phyloP scores from a whole-genome alignment of 1,140 invertebrate species.

The Choristoneura fumiferana region DNA sequence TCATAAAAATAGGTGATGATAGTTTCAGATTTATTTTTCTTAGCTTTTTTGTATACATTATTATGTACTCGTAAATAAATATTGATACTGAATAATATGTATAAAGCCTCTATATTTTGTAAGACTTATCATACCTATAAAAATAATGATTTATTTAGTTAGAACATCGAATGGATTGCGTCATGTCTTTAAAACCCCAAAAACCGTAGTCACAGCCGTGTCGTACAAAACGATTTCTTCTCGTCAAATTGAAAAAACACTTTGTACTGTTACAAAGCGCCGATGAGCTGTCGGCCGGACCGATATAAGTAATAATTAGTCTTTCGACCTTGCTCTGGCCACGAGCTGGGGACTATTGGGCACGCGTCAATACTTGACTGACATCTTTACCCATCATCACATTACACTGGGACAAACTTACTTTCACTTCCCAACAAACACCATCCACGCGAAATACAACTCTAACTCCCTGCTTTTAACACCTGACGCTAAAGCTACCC shows the following conservation, averaged over 20 bases:
- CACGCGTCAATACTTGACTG: constrained; percentile 71
- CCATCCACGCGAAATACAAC: constrained; percentile 24
- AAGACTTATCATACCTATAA: too few relatives aligned
- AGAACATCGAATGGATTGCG: constrained; percentile 8
- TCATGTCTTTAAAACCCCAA: too few relatives aligned
- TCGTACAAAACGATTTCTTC: background rate
- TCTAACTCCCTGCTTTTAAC: constrained; percentile 26
- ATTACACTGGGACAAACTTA: constrained; percentile 59
- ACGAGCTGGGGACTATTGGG: constrained; percentile 49
- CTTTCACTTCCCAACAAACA: constrained; percentile 18
- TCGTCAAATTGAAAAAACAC: constrained; percentile 22
- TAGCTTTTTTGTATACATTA: too few relatives aligned
- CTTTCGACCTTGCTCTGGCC: constrained; percentile 41
- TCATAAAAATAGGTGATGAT: too few relatives aligned
- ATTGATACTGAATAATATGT: too few relatives aligned
- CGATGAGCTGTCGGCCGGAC: constrained; percentile 48
- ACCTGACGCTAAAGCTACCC: constrained; percentile 18
- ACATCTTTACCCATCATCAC: constrained; percentile 69
- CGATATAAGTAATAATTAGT: constrained; percentile 69
- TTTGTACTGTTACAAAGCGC: constrained; percentile 30
- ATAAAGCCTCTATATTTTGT: too few relatives aligned
- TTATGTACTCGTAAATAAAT: too few relatives aligned
- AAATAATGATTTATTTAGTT: constrained; percentile 17
- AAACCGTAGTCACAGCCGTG: background rate
- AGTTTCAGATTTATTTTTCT: too few relatives aligned